Evolutionary conservation across 2,113 vertebrate genomes (phyloP).

Genomic region (Hylia prasina): DNA sequence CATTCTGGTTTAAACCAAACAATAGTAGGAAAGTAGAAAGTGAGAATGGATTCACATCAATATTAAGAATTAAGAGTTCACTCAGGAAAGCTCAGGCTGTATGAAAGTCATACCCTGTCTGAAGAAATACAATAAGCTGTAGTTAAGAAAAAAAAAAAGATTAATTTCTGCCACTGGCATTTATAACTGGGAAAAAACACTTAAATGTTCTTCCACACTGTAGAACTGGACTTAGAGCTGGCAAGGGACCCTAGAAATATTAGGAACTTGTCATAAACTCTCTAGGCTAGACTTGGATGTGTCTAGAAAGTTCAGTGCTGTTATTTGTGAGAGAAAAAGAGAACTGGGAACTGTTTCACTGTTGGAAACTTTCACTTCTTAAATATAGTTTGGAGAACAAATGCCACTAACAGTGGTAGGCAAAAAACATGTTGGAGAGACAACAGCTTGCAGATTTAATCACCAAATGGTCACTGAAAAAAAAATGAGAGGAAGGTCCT

Average conservation of each 20-base stretch:
- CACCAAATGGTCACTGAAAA: slow-evolving; percentile 13
- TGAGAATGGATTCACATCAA: not conserved
- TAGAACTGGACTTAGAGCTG: not conserved
- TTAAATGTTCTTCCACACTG: not conserved
- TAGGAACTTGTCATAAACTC: not conserved
- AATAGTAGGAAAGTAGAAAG: not conserved
- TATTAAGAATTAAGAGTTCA: slow-evolving; percentile 29
- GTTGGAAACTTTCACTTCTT: slow-evolving; percentile 15
- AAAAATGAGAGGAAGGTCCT: not conserved
- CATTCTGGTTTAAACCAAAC: not conserved
- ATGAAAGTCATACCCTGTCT: not conserved
- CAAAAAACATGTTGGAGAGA: not conserved
- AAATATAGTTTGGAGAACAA: slow-evolving; percentile 2
- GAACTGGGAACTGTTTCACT: not conserved
- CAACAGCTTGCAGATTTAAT: slow-evolving; percentile 27
- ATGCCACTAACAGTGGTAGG: slow-evolving; percentile 42
- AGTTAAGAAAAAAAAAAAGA: not conserved
- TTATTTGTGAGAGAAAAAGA: not conserved
- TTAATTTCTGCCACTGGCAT: not conserved
- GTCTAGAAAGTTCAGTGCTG: not conserved
- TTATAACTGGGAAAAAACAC: not conserved
- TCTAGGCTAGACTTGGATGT: not conserved
- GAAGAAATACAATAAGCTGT: not conserved
- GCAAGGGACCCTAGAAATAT: not conserved
- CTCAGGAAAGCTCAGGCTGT: not conserved